A percentile compares a stretch with the other conserved stretches of the same genome.
Evolutionary conservation across 2,888 invertebrate genomes (phyloP).

Genomic region (Cenopis cana): DNA sequence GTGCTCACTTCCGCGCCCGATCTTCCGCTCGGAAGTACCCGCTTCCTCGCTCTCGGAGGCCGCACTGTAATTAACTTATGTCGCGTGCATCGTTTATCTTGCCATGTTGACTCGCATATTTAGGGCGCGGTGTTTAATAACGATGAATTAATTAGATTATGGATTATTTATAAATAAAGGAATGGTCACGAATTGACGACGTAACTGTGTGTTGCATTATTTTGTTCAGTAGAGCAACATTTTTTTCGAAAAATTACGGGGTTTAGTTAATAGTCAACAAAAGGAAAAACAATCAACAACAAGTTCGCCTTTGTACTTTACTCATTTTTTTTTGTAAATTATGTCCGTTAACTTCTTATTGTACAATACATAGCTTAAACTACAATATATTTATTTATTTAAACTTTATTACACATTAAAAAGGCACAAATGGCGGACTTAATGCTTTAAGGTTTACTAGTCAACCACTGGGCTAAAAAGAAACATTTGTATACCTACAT

Average conservation of each 20-base stretch:
- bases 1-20: conserved; percentile 46
- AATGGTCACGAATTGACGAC: neutral
- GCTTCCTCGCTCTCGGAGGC: conserved; percentile 71
- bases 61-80: conserved; percentile 47
- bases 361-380: too few species aligned
- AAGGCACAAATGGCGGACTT: too few species aligned
- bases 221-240: neutral
- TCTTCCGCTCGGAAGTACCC: conserved; percentile 76
- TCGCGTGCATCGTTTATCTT: conserved; percentile 37
- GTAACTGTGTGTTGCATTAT: neutral
- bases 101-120: conserved; percentile 27
- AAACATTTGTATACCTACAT: too few species aligned
- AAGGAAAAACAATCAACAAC: too few species aligned
- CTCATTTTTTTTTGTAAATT: too few species aligned
- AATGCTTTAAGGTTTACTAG: too few species aligned
- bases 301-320: too few species aligned
- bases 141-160: conserved; percentile 19
- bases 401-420: too few species aligned
- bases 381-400: too few species aligned
- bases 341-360: too few species aligned
- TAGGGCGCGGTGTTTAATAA: conserved; percentile 27
- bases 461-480: too few species aligned
- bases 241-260: neutral
- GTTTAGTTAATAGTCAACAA: neutral
- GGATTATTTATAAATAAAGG: neutral